phyloP scores from a whole-genome alignment of 2,888 invertebrate genomes.

The Scrobipalpa atriplicella region DNA sequence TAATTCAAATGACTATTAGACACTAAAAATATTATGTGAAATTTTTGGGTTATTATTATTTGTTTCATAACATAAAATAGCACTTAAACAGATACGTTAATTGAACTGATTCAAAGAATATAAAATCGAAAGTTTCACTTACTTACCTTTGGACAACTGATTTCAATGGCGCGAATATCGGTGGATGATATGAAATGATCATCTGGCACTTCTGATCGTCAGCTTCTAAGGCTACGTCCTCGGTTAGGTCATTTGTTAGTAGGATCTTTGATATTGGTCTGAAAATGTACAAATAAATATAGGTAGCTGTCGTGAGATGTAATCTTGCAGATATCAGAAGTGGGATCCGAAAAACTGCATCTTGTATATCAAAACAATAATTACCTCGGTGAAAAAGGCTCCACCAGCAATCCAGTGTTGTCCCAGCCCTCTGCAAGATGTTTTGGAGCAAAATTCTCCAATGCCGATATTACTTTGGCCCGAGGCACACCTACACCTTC shows the following conservation, averaged over 20 bases:
- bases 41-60: too few relatives aligned
- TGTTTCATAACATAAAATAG: too few relatives aligned
- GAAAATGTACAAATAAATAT: slow-evolving; percentile 40
- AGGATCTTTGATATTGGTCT: slow-evolving; percentile 85
- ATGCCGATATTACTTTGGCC: slow-evolving; percentile 76
- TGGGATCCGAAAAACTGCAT: not conserved
- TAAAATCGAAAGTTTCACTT: not conserved
- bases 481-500: slow-evolving; percentile 72
- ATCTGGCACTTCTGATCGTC: slow-evolving; percentile 86
- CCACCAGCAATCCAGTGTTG: slow-evolving; percentile 95
- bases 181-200: slow-evolving; percentile 98
- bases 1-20: too few relatives aligned
- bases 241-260: slow-evolving; percentile 96
- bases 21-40: too few relatives aligned
- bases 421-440: slow-evolving; percentile 94
- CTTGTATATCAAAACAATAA: too few relatives aligned
- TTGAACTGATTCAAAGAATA: too few relatives aligned
- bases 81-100: too few relatives aligned
- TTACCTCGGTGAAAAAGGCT: slow-evolving; percentile 86
- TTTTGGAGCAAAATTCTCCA: slow-evolving; percentile 88
- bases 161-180: slow-evolving; percentile 93
- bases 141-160: slow-evolving; percentile 89
- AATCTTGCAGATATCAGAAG: not conserved
- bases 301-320: not conserved
- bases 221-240: slow-evolving; percentile 93